Base-by-base conservation (phyloP, 2,113 vertebrate species). In the Litocranius walleri region DNA sequence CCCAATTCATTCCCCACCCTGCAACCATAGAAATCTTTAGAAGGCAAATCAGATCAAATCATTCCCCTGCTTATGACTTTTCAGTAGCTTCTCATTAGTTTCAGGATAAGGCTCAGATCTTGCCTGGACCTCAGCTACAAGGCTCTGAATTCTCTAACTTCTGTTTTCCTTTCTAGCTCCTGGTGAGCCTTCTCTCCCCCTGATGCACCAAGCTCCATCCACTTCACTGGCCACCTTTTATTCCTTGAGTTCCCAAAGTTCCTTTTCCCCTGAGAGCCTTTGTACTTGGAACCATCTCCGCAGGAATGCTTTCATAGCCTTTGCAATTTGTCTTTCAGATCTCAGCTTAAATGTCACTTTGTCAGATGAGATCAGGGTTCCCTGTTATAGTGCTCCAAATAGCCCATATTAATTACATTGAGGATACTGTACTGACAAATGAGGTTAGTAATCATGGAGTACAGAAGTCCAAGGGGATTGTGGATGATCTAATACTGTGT, bases 401-500 rank as follows among this genome's bases (percentile, higher is more conserved):
- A 96, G 86, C 83, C 92, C 62, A 74, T 97, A 89, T 98, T 97
- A 96, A 94, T 98, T 95, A 95, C 61, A 93, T 93, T 17, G 33
- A 94, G 29, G 61, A 57, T 89, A 94, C 93, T 96, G 78, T 91
- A 93, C 93, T 97, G 78, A 91, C 91, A 97, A 89, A 87, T 89
- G 92, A 95, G 78, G 82, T 93, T 97, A 92, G 87, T 96, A 94
- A 96, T 93, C 93, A 57, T n/a, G 64, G 92, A 97, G 93, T 91
- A 95, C 71, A 88, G 43, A 95, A 89, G 52, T 96, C 97, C 92
- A 97, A 93, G 25, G 82, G 90, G 36, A 97, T 14, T 82, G 61
- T 95, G 62, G 62, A 94, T 96, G 83, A 89, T 83, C 71, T 96
- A 59, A 95, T 93, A 95, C 57, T 59, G 30, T 74, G 77, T 95